Percentiles rank a stretch among this genome's conserved stretches.
phyloP scores from a whole-genome alignment of 1,140 invertebrate genomes.

The Brachionus paranguensis region DNA sequence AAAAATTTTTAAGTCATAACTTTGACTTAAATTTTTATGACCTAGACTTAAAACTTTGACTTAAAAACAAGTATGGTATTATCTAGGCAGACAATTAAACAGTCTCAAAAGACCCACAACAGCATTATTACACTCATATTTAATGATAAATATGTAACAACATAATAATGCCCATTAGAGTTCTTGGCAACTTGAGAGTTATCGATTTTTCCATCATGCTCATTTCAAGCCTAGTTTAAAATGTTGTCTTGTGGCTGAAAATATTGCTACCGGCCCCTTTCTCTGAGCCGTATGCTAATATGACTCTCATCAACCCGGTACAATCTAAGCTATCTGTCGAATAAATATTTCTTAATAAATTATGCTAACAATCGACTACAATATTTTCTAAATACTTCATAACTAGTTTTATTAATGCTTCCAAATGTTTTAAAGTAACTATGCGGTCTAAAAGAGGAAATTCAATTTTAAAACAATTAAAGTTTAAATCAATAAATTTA shows the following conservation, averaged over 20 bases:
- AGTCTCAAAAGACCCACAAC: not conserved
- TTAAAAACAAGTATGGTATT: no score
- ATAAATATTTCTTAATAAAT: not conserved
- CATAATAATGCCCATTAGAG: not conserved
- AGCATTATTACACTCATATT: not conserved
- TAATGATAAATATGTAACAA: not conserved
- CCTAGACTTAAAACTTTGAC: no score
- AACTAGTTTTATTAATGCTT: not conserved
- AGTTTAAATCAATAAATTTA: not conserved
- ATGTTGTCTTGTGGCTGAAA: not conserved
- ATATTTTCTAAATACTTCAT: not conserved
- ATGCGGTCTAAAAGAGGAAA: not conserved
- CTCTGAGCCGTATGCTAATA: not conserved
- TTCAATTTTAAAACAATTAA: not conserved
- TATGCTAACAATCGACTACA: not conserved
- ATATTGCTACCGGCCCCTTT: not conserved
- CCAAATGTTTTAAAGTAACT: not conserved
- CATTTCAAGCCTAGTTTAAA: not conserved
- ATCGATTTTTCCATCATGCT: not conserved
- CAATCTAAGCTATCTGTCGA: not conserved
- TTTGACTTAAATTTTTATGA: no score
- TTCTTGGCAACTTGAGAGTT: not conserved
- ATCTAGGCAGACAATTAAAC: not conserved
- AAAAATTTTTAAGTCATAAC: no score
- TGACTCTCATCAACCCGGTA: not conserved